Evolutionary conservation across 2,113 vertebrate species (phyloP), one percentile per base, ranked within the genome.

Genomic region (Thamnophis sirtalis): DNA sequence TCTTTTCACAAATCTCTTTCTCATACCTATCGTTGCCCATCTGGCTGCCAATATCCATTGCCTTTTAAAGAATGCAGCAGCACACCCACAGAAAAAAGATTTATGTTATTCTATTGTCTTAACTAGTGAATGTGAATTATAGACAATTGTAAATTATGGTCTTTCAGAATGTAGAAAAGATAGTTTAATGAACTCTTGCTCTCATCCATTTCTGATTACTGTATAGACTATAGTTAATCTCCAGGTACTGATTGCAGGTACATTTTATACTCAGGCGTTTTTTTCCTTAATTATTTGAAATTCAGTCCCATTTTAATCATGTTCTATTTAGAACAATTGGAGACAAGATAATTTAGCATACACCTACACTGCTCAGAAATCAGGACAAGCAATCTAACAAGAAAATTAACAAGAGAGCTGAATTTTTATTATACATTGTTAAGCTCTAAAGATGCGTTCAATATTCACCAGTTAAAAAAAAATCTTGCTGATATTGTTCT

Each of bases 301-400:
- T 56, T 85, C 84, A 60, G 9, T 43, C 60, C 53, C 88, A 19
- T 55, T 94, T 86, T 95, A 96, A 96, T 95, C 93, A 92, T 38
- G n/a, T 88, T 94, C 94, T 95, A 90, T 94, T 95, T 92, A 94
- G n/a, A 94, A 93, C 91, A 95, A 94, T 93, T 93, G 55, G 87
- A 86, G 94, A 88, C 56, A 93, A 92, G 89, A 93, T 92, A 95
- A 92, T 91, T 80, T 86, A 49, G 92, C 49, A 68, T 85, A 50
- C 48, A 55, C 33, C 53, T 92, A 54, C 49, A 24, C 80, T 50
- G 8, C 28, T n/a, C 50, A 54, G 54, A 90, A 15, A 92, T 86
- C 53, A 84, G 24, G 55, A 84, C 19, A 60, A 91, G 43, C 84
- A 48, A 89, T 53, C 80, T 85, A 26, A 38, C 3, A 50, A 50